phyloP scores from a whole-genome alignment of 2,888 invertebrate genomes.

The Caenorhabditis becei region DNA sequence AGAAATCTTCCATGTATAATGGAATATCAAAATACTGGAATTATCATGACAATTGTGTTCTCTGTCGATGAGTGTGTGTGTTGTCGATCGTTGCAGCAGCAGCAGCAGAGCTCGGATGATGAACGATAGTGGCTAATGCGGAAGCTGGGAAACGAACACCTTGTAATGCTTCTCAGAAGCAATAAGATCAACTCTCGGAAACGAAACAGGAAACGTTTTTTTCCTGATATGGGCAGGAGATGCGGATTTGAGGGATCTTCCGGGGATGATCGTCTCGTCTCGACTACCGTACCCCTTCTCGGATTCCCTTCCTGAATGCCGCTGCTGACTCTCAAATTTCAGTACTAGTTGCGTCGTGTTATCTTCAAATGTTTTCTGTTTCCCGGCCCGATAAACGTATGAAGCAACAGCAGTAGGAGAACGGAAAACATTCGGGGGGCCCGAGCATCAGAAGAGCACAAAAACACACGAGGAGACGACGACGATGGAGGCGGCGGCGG shows the following conservation, averaged over 20 bases:
- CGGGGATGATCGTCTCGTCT: background rate
- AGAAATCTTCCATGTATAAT: conserved; percentile 11
- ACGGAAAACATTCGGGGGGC: conserved; percentile 41
- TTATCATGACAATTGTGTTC: conserved; percentile 24
- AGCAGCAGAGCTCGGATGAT: background rate
- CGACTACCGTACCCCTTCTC: background rate
- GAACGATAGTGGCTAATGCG: conserved; percentile 17
- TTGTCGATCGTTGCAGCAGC: background rate
- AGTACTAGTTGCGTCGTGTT: conserved; percentile 3
- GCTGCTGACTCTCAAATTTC: background rate
- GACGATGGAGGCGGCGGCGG: conserved; percentile 21
- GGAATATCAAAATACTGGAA: conserved; percentile 27
- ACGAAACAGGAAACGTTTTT: background rate
- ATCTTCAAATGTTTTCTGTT: conserved; percentile 9
- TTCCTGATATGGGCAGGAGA: background rate
- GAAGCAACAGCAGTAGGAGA: conserved; percentile 33
- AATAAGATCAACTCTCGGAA: conserved; percentile 11
- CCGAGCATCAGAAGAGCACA: conserved; percentile 52
- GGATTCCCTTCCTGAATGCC: background rate
- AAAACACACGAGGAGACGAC: conserved; percentile 37
- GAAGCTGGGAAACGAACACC: conserved; percentile 25
- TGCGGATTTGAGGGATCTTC: background rate
- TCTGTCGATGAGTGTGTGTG: background rate
- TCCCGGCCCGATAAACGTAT: conserved; percentile 35
- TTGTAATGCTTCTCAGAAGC: background rate